Conservation (phyloP, 2,113 vertebrate species). For the Tretioscincus oriximinensis region DNA sequence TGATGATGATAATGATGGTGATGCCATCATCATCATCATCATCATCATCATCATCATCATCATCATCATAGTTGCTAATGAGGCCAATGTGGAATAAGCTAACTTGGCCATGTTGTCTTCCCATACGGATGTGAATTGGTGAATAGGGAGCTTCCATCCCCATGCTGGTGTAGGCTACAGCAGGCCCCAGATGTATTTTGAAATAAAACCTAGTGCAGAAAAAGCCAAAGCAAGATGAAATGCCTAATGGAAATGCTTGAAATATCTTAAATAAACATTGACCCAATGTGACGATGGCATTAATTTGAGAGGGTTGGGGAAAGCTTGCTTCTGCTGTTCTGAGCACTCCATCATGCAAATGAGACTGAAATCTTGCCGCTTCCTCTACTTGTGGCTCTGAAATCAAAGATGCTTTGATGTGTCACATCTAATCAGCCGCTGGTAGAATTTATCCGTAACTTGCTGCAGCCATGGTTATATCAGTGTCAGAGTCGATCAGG, state of each 20-base stretch:
- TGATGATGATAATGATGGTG: no score
- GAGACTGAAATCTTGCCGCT: constrained; percentile 8
- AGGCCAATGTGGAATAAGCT: no score
- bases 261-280: background rate
- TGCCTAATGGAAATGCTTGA: background rate
- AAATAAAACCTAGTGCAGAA: no score
- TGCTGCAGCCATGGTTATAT: background rate
- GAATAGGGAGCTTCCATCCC: no score
- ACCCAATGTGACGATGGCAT: background rate
- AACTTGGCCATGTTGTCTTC: no score
- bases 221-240: background rate
- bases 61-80: no score
- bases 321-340: background rate
- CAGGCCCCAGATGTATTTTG: no score
- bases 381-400: constrained; percentile 12
- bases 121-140: no score
- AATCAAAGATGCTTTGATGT: constrained; percentile 26
- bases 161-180: no score
- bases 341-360: constrained; percentile 12
- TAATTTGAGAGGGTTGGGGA: background rate
- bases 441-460: background rate
- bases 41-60: no score
- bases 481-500: constrained; percentile 21
- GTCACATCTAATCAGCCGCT: constrained; percentile 22
- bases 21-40: no score